Evolutionary conservation across 2,888 invertebrate genomes (phyloP).

Genomic region (Cylindroiulus punctatus): DNA sequence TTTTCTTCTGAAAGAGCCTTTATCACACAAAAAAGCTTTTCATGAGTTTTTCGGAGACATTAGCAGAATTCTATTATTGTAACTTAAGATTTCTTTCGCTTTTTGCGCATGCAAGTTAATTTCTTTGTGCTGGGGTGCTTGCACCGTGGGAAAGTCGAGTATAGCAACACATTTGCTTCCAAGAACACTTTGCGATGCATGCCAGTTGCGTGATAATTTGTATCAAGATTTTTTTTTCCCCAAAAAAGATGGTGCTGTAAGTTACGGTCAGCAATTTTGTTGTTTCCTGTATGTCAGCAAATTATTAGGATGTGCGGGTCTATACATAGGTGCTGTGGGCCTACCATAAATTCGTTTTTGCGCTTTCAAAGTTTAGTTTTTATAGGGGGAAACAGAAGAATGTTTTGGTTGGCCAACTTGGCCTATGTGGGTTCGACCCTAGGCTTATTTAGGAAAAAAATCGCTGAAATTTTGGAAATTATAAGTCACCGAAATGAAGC

Average conservation of each 20-base stretch:
- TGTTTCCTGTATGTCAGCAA: constrained; percentile 30
- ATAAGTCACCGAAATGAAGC: too few species aligned
- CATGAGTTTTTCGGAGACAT: neutral
- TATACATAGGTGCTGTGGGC: neutral
- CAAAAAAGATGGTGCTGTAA: neutral
- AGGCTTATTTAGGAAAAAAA: too few species aligned
- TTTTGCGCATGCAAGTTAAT: neutral
- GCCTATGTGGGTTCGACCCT: too few species aligned
- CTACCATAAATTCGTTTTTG: too few species aligned
- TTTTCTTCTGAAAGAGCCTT: neutral
- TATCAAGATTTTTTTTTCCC: neutral
- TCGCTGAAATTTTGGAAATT: too few species aligned
- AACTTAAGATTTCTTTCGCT: neutral
- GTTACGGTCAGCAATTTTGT: constrained; percentile 43
- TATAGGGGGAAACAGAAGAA: too few species aligned
- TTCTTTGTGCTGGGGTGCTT: neutral
- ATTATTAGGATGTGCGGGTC: constrained; percentile 5
- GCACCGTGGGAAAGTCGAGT: neutral
- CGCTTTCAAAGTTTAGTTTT: too few species aligned
- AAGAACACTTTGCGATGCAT: neutral
- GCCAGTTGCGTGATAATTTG: constrained; percentile 12
- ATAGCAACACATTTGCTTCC: neutral
- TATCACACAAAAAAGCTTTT: constrained; percentile 20
- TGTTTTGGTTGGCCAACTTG: too few species aligned
- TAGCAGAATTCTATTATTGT: constrained; percentile 19